Conservation (phyloP, 2,797 vertebrate genomes). For the Austrolebias charrua region DNA sequence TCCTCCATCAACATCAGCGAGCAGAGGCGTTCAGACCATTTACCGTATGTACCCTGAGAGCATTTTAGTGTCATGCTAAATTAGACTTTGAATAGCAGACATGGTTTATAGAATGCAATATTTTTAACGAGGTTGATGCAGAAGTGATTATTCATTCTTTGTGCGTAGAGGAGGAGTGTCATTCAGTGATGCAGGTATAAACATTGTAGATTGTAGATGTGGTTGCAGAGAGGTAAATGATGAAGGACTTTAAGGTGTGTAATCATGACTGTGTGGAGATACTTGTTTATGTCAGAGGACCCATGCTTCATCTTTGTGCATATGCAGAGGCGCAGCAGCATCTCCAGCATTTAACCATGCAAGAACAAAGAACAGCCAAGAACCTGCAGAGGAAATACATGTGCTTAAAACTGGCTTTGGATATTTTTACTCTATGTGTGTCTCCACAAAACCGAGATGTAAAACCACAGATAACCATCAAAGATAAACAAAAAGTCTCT, state of each 20-base stretch:
- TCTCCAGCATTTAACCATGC: slow-evolving; percentile 13
- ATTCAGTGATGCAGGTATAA: slow-evolving; percentile 12
- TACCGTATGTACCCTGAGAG: slow-evolving; percentile 10
- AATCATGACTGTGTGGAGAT: slow-evolving; percentile 1
- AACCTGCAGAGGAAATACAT: slow-evolving; percentile 20
- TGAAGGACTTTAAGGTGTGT: background rate
- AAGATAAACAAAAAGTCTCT: slow-evolving; percentile 19
- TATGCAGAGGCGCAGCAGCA: background rate
- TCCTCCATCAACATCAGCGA: slow-evolving; percentile 13
- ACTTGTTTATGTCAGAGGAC: background rate
- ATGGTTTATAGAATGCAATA: slow-evolving; percentile 9
- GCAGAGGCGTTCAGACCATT: slow-evolving; percentile 13
- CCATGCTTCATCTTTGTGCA: background rate
- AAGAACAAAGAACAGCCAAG: slow-evolving; percentile 45
- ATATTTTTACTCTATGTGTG: slow-evolving; percentile 39
- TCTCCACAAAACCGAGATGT: slow-evolving; percentile 23
- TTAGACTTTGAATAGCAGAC: slow-evolving; percentile 25
- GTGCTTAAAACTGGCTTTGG: slow-evolving; percentile 43
- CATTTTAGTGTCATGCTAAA: slow-evolving; percentile 20
- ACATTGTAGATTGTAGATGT: slow-evolving; percentile 5
- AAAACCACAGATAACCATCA: slow-evolving; percentile 21
- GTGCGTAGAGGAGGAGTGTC: background rate
- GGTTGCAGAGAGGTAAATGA: slow-evolving; percentile 2
- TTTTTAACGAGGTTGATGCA: slow-evolving; percentile 20
- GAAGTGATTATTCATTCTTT: slow-evolving; percentile 19